Evolutionary conservation across 1,140 invertebrate species (phyloP), one percentile per base, ranked within the genome.

Genomic region (Phymastichus coffea): DNA sequence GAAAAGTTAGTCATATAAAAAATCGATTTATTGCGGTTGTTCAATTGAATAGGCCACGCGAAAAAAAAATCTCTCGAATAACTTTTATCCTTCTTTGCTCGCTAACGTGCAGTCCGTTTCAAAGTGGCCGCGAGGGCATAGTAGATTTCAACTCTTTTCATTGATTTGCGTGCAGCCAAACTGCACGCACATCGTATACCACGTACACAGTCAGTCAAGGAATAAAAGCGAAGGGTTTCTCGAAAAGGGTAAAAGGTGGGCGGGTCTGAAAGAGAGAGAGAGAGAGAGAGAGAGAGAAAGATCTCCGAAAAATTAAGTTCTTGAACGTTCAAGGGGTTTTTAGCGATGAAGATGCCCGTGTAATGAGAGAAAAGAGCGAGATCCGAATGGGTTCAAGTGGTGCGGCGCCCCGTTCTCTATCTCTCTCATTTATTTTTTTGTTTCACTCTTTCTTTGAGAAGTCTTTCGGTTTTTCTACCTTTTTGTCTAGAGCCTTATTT

Each of bases 91-190:
- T 23, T 15, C 8, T 12, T 46, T 41, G 47, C 17, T 26, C 35
- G n/a, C 23, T 57, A 35, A 40, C 41, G n/a, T 57, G 37, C 46
- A 15, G 37, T 57, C 54, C 37, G 28, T 56, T 26, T 4, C 41
- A 20, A n/a, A 15, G 30, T 33, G 51, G 40, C 26, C 43, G 44
- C 51, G 72, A 75, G 75, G 74, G 74, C 73, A 74, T 76, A 74
- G 75, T 77, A 75, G 73, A 68, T n/a, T 56, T 17, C 14, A 17
- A 3, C 35, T 41, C 35, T n/a, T 35, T 25, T 52, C 38, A 20
- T 63, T 56, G 25, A 54, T 61, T 54, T 60, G 48, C 38, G 37
- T 49, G 43, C 40, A 60, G 17, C 19, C 35, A 19, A 30, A 23
- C 35, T 14, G n/a, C 8, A 25, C 25, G n/a, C n/a, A n/a, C n/a